phyloP scores from a whole-genome alignment of 2,113 vertebrate genomes.

The Rhabdomys dilectus region DNA sequence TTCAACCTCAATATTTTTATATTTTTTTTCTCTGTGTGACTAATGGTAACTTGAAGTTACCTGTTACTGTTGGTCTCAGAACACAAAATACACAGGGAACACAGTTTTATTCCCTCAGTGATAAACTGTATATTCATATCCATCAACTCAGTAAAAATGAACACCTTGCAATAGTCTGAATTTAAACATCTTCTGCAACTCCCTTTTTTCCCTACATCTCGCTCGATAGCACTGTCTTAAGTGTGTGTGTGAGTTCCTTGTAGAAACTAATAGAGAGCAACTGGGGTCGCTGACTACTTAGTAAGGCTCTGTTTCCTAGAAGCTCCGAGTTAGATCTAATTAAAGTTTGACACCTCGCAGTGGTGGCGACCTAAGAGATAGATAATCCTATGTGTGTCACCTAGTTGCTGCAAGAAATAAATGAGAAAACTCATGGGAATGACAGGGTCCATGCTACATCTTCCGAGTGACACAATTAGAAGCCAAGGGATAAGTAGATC shows the following conservation, averaged over 20 bases:
- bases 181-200: background rate
- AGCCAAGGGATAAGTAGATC: background rate
- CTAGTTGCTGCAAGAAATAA: constrained; percentile 56
- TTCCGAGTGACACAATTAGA: constrained; percentile 11
- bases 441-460: background rate
- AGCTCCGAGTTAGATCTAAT: constrained; percentile 66
- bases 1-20: background rate
- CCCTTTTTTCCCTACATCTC: background rate
- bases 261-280: background rate
- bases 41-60: background rate
- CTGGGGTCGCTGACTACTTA: background rate
- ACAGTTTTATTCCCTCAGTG: background rate
- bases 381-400: constrained; percentile 38
- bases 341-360: constrained; percentile 68
- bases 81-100: background rate
- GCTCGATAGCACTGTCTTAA: background rate
- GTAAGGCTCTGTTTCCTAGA: constrained; percentile 46
- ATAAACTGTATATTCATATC: background rate
- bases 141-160: background rate
- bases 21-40: background rate
- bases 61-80: background rate
- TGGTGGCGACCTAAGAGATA: constrained; percentile 52
- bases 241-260: background rate
- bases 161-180: background rate
- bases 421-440: constrained; percentile 23